Conservation (phyloP, 2,113 vertebrate species). For the Alaudala cheleensis region DNA sequence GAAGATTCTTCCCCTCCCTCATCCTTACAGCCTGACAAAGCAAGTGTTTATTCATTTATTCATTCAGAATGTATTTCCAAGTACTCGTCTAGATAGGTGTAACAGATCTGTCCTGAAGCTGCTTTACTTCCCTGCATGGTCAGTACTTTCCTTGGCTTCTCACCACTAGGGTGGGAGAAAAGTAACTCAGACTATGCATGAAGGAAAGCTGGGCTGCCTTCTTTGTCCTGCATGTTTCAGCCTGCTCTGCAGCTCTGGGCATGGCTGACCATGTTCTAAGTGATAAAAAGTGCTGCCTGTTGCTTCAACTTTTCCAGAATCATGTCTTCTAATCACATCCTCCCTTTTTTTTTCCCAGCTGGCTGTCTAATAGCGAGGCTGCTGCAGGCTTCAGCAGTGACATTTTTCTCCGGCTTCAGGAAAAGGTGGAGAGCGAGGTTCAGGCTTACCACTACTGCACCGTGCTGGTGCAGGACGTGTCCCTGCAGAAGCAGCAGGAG, state of each 20-base stretch:
- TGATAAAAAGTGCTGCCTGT: not conserved
- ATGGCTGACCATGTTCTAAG: not conserved
- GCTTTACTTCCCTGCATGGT: not conserved
- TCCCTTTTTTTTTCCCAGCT: constrained; percentile 44
- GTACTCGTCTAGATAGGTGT: not conserved
- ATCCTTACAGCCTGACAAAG: constrained; percentile 70
- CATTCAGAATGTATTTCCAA: not conserved
- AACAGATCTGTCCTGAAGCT: not conserved
- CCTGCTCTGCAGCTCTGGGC: not conserved
- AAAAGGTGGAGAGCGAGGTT: constrained; percentile 45
- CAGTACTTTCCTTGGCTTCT: not conserved
- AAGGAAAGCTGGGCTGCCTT: not conserved
- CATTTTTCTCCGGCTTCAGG: constrained; percentile 61
- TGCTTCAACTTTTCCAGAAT: not conserved
- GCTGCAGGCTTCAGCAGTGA: constrained; percentile 62
- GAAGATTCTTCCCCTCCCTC: constrained; percentile 68
- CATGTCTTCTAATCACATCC: not conserved
- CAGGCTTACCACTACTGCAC: constrained; percentile 29
- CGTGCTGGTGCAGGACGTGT: constrained; percentile 13
- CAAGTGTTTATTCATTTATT: constrained; percentile 38
- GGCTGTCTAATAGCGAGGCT: constrained; percentile 41
- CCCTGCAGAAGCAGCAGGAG: constrained; percentile 57
- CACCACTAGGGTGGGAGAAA: not conserved
- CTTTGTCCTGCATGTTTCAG: not conserved
- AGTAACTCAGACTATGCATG: not conserved